phyloP scores from a whole-genome alignment of 2,113 vertebrate genomes.

The Amphilophus citrinellus region DNA sequence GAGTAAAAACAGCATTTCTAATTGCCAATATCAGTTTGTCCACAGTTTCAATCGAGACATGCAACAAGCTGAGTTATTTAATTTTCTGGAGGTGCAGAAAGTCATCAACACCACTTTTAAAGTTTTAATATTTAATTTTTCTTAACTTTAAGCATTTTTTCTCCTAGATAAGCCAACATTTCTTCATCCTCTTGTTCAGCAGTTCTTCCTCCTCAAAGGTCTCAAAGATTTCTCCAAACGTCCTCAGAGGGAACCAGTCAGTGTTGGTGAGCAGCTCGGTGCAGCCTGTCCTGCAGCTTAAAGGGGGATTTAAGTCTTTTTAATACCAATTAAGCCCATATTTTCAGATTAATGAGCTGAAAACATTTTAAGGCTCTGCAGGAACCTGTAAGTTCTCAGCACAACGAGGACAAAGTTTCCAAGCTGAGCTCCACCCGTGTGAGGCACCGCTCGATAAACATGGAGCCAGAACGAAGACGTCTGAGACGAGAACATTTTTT shows the following conservation, averaged over 20 bases:
- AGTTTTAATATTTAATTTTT: not conserved
- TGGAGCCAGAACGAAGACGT: accelerated
- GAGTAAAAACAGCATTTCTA: too few species aligned
- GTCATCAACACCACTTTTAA: not conserved
- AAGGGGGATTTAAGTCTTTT: not conserved
- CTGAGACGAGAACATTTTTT: too few species aligned
- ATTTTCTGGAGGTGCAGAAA: not conserved
- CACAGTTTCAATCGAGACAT: not conserved
- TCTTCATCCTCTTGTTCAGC: accelerated
- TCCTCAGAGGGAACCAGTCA: not conserved
- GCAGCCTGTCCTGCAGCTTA: not conserved
- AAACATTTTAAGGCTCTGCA: not conserved
- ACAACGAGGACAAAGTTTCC: too few species aligned
- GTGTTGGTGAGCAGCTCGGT: too few species aligned
- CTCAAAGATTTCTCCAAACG: not conserved
- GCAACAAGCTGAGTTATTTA: not conserved
- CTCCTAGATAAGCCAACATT: too few species aligned
- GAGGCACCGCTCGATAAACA: accelerated
- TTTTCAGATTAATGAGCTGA: not conserved
- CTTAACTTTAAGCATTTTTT: not conserved
- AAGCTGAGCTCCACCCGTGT: accelerated
- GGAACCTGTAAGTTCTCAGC: not conserved
- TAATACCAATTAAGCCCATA: not conserved
- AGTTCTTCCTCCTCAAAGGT: accelerated
- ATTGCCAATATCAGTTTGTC: not conserved